Percentiles rank a stretch among this genome's conserved stretches.
Evolutionary conservation across 2,797 vertebrate genomes (phyloP).

Genomic region (Eleutherodactylus coqui): DNA sequence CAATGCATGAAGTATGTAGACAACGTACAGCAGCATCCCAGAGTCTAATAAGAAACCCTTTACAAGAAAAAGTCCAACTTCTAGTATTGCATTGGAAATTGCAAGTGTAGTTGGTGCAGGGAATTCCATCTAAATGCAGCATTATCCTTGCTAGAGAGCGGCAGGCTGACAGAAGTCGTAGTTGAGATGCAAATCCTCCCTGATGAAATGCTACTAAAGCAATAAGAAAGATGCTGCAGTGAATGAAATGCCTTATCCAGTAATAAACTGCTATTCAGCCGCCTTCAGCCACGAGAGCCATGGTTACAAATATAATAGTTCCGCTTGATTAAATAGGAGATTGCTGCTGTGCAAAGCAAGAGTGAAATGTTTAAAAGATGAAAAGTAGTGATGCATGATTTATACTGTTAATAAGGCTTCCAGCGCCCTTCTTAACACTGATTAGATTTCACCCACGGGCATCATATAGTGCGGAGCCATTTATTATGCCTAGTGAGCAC

Average conservation of each 20-base stretch:
- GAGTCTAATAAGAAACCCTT: background rate
- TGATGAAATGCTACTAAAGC: slow-evolving; percentile 11
- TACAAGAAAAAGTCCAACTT: background rate
- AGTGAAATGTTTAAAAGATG: slow-evolving; percentile 35
- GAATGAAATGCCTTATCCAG: background rate
- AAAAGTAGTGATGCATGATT: slow-evolving; percentile 51
- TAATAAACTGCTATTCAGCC: slow-evolving; percentile 7
- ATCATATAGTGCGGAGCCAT: slow-evolving; percentile 12
- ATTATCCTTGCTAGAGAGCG: background rate
- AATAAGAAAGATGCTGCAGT: background rate
- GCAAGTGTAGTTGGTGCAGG: background rate
- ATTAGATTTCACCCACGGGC: slow-evolving; percentile 50
- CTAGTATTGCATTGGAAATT: background rate
- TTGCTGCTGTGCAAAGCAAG: slow-evolving; percentile 19
- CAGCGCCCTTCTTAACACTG: slow-evolving; percentile 41
- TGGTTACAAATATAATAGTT: slow-evolving; percentile 12
- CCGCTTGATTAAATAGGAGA: slow-evolving; percentile 19
- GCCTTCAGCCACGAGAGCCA: background rate
- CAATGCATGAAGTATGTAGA: background rate
- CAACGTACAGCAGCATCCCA: background rate
- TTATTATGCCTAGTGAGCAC: slow-evolving; percentile 37
- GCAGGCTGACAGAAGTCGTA: background rate
- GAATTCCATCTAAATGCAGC: background rate
- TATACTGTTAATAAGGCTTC: slow-evolving; percentile 46
- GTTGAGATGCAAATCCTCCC: background rate